phyloP scores from a whole-genome alignment of 1,140 invertebrate species.

The Scylla paramamosain region DNA sequence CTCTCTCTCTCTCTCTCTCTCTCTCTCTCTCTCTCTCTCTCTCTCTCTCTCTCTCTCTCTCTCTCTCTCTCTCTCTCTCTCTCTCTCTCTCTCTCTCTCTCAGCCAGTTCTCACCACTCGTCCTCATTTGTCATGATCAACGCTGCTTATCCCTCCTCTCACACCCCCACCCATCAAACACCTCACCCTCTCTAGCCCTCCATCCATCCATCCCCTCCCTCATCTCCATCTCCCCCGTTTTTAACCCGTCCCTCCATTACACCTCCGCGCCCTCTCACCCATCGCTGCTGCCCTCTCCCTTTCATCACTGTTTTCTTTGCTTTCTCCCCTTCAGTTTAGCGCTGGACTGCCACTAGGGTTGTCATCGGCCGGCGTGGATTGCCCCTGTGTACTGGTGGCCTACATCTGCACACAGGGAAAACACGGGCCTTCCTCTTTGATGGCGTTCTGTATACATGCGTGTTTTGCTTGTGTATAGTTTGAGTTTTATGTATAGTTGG shows the following conservation, averaged over 20 bases:
- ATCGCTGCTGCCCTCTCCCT: neutral
- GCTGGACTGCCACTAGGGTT: neutral
- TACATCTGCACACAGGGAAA: neutral
- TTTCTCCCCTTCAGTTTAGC: neutral
- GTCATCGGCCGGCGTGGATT: neutral
- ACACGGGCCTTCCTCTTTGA: neutral
- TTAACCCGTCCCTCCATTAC: too few relatives aligned
- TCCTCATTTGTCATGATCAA: conserved; percentile 23
- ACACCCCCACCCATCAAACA: neutral
- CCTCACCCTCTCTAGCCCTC: neutral
- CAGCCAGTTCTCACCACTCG: neutral
- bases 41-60: conserved; percentile 20
- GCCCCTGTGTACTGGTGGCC: neutral
- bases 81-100: neutral
- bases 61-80: conserved; percentile 24
- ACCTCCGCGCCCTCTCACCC: neutral
- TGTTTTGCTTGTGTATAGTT: neutral
- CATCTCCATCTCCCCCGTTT: neutral
- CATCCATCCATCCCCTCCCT: neutral
- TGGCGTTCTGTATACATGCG: neutral
- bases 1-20: conserved; percentile 5
- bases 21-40: conserved; percentile 20
- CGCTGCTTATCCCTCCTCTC: neutral
- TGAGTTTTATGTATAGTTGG: neutral
- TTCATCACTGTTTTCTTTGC: neutral